phyloP scores from a whole-genome alignment of 2,113 vertebrate species.

The Cercopithecus mona region DNA sequence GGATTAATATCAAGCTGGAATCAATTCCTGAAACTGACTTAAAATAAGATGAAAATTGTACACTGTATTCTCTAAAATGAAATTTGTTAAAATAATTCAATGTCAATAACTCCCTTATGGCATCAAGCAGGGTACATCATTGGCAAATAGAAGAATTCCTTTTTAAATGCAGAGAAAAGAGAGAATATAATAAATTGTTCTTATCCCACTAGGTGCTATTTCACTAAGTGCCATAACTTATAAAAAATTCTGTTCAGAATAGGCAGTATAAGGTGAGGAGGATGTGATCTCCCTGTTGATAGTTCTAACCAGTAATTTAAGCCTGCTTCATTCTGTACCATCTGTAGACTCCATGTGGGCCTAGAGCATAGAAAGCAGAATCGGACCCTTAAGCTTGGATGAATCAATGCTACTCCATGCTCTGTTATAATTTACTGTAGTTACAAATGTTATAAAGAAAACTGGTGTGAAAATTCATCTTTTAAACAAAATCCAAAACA shows the following conservation, averaged over 20 bases:
- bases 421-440: slow-evolving; percentile 14
- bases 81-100: not conserved
- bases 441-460: not conserved
- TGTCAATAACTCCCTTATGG: not conserved
- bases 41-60: not conserved
- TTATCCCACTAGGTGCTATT: not conserved
- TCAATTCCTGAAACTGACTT: not conserved
- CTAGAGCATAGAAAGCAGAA: slow-evolving; percentile 19
- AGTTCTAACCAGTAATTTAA: not conserved
- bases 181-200: not conserved
- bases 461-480: slow-evolving; percentile 45
- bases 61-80: not conserved
- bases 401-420: not conserved
- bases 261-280: not conserved
- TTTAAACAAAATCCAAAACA: slow-evolving; percentile 36
- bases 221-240: not conserved
- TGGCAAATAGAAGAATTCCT: not conserved
- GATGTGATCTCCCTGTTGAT: not conserved
- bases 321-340: not conserved
- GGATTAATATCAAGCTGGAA: not conserved
- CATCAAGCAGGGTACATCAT: not conserved
- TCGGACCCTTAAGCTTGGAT: not conserved
- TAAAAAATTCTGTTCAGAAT: not conserved
- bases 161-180: not conserved
- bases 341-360: slow-evolving; percentile 30